phyloP scores from a whole-genome alignment of 2,888 invertebrate species.

The Perdita meconis region DNA sequence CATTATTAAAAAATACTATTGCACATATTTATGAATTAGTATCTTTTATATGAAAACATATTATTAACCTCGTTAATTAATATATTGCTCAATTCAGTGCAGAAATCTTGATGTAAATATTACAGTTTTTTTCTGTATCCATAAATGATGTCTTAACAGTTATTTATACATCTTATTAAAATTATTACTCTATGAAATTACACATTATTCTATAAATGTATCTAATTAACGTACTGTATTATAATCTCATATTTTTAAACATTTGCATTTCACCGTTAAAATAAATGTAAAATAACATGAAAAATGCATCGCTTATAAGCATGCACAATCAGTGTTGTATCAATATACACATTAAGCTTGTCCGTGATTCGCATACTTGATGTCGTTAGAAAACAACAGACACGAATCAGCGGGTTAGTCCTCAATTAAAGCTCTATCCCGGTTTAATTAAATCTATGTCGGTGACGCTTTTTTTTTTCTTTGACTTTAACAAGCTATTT shows the following conservation, averaged over 20 bases:
- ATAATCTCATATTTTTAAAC: background rate
- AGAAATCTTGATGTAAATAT: no score
- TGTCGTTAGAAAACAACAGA: background rate
- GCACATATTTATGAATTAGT: no score
- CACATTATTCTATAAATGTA: no score
- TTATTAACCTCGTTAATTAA: no score
- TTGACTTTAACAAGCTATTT: background rate
- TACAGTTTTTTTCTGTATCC: no score
- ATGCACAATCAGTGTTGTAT: background rate
- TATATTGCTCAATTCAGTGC: no score
- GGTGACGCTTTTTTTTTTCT: background rate
- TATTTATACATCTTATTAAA: background rate
- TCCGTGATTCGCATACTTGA: background rate
- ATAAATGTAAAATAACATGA: background rate
- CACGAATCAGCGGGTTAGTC: constrained; percentile 12
- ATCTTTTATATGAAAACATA: no score
- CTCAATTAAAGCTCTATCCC: constrained; percentile 10
- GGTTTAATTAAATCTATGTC: background rate
- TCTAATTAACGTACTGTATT: no score
- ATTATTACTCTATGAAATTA: no score
- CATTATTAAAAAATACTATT: no score
- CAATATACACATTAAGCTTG: background rate
- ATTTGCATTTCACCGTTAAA: background rate
- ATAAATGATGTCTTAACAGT: no score
- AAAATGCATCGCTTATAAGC: background rate